A percentile compares a stretch with the other conserved stretches of the same genome.
These are phyloP conservation scores for Drosophila merina DNA, from an alignment of 2,888 invertebrate genomes.

Conservation along the genomic window DNA sequence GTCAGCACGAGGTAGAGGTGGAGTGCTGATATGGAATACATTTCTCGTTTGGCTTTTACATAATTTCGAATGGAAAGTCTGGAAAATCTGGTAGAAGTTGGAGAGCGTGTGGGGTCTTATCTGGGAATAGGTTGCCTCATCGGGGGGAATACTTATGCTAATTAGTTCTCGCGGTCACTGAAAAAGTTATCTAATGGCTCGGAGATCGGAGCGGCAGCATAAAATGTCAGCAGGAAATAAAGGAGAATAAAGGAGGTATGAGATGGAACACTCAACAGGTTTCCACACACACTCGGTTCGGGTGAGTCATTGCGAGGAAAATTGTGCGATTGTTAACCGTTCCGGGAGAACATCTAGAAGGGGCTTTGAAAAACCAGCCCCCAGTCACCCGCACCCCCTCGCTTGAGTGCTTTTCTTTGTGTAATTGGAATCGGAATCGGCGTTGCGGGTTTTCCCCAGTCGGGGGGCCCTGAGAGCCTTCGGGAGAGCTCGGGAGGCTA, in stretches of 20 bases:
- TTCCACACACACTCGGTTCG: neutral
- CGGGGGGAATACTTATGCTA: conserved; percentile 51
- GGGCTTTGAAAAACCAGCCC: conserved; percentile 22
- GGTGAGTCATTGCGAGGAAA: conserved; percentile 20
- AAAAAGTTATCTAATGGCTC: conserved; percentile 34
- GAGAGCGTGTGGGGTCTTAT: conserved; percentile 56
- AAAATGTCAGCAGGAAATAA: conserved; percentile 60
- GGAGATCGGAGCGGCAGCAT: conserved; percentile 20
- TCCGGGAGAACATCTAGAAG: neutral
- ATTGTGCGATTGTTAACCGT: conserved; percentile 2
- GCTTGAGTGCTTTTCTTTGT: conserved; percentile 31
- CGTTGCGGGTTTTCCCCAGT: conserved; percentile 57
- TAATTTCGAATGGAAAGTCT: conserved; percentile 56
- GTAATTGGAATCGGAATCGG: conserved; percentile 50
- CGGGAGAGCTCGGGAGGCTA: conserved; percentile 21
- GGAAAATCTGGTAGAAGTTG: conserved; percentile 9
- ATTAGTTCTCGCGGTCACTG: conserved; percentile 58
- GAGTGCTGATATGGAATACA: conserved; percentile 61
- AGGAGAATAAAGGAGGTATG: conserved; percentile 25
- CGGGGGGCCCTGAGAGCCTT: conserved; percentile 5
- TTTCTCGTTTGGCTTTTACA: conserved; percentile 54
- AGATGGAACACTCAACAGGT: conserved; percentile 26
- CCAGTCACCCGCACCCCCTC: neutral
- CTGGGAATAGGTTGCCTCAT: conserved; percentile 42
- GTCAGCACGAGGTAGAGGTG: conserved; percentile 47